These are phyloP conservation scores for Aspiorhynchus laticeps DNA, from an alignment of 2,113 vertebrate species.

Conservation along the genomic window DNA sequence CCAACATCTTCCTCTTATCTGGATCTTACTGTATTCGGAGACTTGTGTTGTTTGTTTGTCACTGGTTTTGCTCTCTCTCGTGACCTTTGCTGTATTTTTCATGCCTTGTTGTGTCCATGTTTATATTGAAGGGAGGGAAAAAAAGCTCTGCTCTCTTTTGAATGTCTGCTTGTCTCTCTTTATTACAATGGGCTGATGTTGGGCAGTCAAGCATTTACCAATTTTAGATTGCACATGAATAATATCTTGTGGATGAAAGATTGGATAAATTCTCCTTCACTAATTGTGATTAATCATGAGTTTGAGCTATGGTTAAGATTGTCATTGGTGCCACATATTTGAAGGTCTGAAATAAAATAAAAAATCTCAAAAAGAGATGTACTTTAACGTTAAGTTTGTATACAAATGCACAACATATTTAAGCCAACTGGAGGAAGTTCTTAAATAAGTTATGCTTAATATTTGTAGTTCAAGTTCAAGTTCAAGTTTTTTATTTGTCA, in stretches of 20 bases:
- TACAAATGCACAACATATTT: background rate
- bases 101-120: slow-evolving; percentile 49
- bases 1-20: slow-evolving; percentile 2
- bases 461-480: no score
- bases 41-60: slow-evolving; percentile 16
- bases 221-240: background rate
- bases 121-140: slow-evolving; percentile 53
- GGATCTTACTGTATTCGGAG: background rate
- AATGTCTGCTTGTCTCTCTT: slow-evolving; percentile 36
- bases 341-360: background rate
- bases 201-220: background rate
- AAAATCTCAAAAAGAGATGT: background rate
- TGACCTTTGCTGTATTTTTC: slow-evolving; percentile 34
- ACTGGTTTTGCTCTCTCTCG: background rate
- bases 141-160: slow-evolving; percentile 43
- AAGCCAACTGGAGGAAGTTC: background rate
- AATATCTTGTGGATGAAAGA: background rate
- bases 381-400: no score
- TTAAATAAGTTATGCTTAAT: background rate
- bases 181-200: slow-evolving; percentile 7
- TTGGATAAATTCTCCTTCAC: background rate
- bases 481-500: no score
- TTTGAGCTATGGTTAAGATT: background rate
- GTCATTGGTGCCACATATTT: background rate
- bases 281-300: background rate